Conservation (phyloP, 1,140 invertebrate genomes). For the Himalopsyche phryganea region DNA sequence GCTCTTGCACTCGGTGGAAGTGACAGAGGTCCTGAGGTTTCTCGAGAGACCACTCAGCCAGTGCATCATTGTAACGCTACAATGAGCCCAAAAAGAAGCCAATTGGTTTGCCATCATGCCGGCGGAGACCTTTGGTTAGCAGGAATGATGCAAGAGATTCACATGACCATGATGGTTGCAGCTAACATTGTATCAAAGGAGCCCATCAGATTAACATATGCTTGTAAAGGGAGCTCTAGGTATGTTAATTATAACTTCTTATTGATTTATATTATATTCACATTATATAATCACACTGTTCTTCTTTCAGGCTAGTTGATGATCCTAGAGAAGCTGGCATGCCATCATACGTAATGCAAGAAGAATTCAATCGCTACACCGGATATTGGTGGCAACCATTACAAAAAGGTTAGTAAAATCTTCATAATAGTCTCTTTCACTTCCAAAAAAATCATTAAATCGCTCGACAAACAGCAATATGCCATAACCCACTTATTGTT, state of each 20-base stretch:
- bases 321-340: conserved; percentile 87
- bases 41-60: conserved; percentile 42
- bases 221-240: conserved; percentile 65
- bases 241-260: conserved; percentile 11
- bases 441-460: no score
- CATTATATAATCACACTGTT: not conserved
- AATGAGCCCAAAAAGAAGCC: conserved; percentile 84
- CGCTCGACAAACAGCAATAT: no score
- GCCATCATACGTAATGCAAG: conserved; percentile 96
- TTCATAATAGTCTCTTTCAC: no score
- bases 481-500: no score
- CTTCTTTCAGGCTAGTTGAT: conserved; percentile 60
- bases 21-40: conserved; percentile 5
- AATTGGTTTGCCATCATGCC: conserved; percentile 87
- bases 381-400: conserved; percentile 97
- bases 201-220: conserved; percentile 69
- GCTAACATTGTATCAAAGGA: conserved; percentile 37
- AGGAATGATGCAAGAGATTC: conserved; percentile 54
- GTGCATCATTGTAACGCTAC: conserved; percentile 78
- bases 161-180: conserved; percentile 39
- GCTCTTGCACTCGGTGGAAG: not conserved
- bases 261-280: not conserved
- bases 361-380: conserved; percentile 94
- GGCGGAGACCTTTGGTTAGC: conserved; percentile 88
- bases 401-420: conserved; percentile 56